Base-by-base conservation (phyloP, 2,113 vertebrate genomes). In the Nannobrachium achirus region DNA sequence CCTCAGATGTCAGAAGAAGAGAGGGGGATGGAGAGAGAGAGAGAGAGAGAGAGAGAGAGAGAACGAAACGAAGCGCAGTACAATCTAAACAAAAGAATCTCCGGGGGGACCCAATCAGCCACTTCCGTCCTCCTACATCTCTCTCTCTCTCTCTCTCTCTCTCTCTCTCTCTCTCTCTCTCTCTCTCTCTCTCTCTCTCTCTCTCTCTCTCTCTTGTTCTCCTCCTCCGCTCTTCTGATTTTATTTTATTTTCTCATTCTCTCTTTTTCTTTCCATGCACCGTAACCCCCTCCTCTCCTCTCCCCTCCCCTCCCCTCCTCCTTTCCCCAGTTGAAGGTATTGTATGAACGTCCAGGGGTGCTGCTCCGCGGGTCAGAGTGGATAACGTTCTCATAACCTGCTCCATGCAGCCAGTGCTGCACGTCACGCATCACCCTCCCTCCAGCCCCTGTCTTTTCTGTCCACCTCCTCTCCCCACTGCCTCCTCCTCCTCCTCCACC, bases 41-140 rank as follows among this genome's bases (percentile, higher is more conserved):
- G 63, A 75, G 68, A 73, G 67, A 75, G 73, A 20, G 59, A 63
- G 74, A 67, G 80, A 79, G 82, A 75, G 76, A 79, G 87, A 81
- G 81, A 87, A 81, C 88, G 81, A 86, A 88, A 86, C 71, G 82
- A 87, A 86, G 84, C 76, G 81, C 80, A 82, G 85, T 81, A 80
- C 84, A 91, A 91, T 88, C 88, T 87, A 91, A 92, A 92, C 91
- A 92, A 87, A 86, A 87, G 89, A 77, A 88, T 92, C 90, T 89
- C 86, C 59, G 55, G 86, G 75, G 90, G 62, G 76, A 81, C 56
- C 71, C 84, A 87, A 88, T 89, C 89, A 89, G 75, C 81, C 80
- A 84, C 88, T 90, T 89, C 88, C 89, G 88, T 85, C 87, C 89
- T 89, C 89, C 87, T 88, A 87, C 87, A 72, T 85, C 64, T 86